These are phyloP conservation scores for Notechis scutatus DNA, from an alignment of 2,113 vertebrate species.

Conservation along the genomic window DNA sequence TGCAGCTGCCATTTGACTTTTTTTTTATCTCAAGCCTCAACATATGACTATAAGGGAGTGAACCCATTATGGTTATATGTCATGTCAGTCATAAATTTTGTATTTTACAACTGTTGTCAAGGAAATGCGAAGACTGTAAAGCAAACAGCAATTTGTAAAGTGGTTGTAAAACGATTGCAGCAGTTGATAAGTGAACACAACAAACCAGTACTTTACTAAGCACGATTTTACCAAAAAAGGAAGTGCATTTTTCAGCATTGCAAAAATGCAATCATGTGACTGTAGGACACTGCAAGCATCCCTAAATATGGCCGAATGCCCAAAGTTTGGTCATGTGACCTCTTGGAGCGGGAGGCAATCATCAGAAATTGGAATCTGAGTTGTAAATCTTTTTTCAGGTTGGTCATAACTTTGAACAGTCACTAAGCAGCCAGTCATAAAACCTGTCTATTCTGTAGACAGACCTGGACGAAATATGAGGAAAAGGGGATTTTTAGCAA, in stretches of 20 bases:
- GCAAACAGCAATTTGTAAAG: neutral
- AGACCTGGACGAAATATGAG: neutral
- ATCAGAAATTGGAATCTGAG: neutral
- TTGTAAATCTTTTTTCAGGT: neutral
- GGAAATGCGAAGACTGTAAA: neutral
- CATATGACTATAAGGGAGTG: neutral
- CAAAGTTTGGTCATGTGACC: neutral
- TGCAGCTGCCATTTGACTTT: neutral
- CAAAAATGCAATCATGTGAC: neutral
- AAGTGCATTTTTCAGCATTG: neutral
- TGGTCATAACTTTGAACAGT: neutral
- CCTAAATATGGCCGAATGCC: neutral
- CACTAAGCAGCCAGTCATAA: neutral
- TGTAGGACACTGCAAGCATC: neutral
- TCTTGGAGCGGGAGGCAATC: neutral
- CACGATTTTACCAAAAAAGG: neutral
- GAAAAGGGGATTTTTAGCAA: neutral
- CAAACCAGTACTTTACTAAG: neutral
- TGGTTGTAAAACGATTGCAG: neutral
- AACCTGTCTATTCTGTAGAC: neutral
- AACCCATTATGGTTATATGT: neutral
- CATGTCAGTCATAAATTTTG: neutral
- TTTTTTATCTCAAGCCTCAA: neutral
- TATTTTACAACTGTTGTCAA: neutral
- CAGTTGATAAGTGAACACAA: neutral